Conservation (phyloP, 2,797 vertebrate species). For the Streptopelia turtur region DNA sequence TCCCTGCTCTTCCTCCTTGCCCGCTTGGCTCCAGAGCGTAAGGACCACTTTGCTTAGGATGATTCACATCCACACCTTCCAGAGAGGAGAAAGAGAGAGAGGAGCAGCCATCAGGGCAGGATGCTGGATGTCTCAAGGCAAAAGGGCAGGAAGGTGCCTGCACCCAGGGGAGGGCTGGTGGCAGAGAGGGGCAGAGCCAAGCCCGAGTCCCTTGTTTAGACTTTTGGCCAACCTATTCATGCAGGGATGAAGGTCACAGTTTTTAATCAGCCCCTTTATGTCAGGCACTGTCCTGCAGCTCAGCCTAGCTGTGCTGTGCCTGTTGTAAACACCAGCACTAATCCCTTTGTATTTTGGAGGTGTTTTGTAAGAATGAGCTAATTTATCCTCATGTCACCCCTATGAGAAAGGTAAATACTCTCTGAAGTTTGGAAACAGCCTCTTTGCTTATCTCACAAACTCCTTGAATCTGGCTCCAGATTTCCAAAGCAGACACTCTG, state of each 20-base stretch:
- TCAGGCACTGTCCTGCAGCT: neutral
- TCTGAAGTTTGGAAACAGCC: conserved; percentile 8
- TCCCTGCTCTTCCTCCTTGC: neutral
- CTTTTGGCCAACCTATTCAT: neutral
- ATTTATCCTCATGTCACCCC: neutral
- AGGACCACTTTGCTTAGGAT: neutral
- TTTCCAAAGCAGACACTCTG: neutral
- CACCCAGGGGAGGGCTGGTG: neutral
- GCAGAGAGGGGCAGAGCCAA: neutral
- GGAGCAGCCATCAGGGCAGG: fast-evolving
- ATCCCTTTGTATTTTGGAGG: neutral
- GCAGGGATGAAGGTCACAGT: neutral
- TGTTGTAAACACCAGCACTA: neutral
- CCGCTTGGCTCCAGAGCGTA: neutral
- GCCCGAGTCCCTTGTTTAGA: neutral
- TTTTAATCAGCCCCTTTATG: neutral
- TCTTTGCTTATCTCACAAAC: conserved; percentile 40
- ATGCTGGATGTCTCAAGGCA: neutral
- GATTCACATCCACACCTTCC: neutral
- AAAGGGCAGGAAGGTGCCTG: neutral
- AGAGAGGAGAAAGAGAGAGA: neutral
- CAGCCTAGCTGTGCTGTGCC: neutral
- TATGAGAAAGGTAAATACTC: conserved; percentile 28
- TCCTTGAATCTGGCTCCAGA: conserved; percentile 15
- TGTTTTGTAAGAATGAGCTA: neutral